Conservation (phyloP, 2,797 vertebrate genomes). For the Hyperoplus immaculatus region DNA sequence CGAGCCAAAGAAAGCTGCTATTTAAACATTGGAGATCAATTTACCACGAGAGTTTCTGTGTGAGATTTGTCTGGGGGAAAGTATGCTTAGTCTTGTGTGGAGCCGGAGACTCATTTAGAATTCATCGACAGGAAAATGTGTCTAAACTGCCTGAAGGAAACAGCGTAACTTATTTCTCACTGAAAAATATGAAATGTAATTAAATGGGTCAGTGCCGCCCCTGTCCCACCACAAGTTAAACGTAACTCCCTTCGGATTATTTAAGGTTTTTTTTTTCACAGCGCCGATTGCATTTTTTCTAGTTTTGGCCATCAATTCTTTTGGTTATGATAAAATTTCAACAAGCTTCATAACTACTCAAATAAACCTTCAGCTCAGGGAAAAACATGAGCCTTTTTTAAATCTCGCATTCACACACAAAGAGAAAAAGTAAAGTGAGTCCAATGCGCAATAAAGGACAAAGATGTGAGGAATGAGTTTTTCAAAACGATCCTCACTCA, state of each 20-base stretch:
- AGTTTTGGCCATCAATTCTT: background rate
- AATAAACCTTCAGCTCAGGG: background rate
- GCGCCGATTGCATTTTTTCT: background rate
- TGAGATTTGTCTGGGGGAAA: constrained; percentile 46
- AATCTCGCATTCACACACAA: background rate
- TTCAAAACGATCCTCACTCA: background rate
- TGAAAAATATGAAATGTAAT: constrained; percentile 47
- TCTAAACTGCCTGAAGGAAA: constrained; percentile 42
- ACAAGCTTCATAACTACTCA: background rate
- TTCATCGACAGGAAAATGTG: constrained; percentile 51
- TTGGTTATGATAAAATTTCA: background rate
- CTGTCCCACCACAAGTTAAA: constrained; percentile 7
- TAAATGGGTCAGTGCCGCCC: constrained; percentile 39
- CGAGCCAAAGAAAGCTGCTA: constrained; percentile 46
- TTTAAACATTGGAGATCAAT: constrained; percentile 61
- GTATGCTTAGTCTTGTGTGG: constrained; percentile 37
- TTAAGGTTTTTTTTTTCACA: background rate
- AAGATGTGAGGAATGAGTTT: background rate
- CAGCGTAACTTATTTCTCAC: constrained; percentile 20
- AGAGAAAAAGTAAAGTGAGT: background rate
- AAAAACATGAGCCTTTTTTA: constrained; percentile 9
- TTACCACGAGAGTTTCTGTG: constrained; percentile 50
- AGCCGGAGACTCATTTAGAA: constrained; percentile 52
- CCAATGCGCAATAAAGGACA: background rate
- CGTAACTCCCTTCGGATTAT: background rate